These are phyloP conservation scores for Sebastes oblongus DNA, from an alignment of 2,797 vertebrate genomes.

Conservation along the genomic window DNA sequence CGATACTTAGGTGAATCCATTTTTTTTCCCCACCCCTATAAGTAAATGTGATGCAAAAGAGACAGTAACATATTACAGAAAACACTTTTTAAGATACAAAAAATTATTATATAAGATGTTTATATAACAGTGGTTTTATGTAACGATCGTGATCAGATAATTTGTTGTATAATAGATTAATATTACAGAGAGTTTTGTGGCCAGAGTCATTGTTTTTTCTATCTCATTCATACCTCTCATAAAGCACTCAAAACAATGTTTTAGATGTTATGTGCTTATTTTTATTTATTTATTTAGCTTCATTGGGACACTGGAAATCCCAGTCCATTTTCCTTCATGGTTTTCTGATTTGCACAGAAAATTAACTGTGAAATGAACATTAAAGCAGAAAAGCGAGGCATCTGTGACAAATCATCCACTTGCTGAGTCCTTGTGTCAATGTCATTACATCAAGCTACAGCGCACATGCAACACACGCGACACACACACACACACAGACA, in stretches of 20 bases:
- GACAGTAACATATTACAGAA: not conserved
- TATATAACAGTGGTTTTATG: not conserved
- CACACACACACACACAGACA: not conserved
- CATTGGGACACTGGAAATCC: not conserved
- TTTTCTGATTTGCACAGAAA: conserved; percentile 31
- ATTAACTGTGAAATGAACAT: conserved; percentile 46
- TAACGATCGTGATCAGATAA: not conserved
- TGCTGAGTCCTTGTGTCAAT: conserved; percentile 44
- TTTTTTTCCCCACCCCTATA: not conserved
- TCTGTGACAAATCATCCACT: conserved; percentile 38
- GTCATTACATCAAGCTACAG: conserved; percentile 13
- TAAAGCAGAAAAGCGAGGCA: conserved; percentile 4
- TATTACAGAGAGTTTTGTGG: not conserved
- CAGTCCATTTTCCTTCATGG: conserved; percentile 1
- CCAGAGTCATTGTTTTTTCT: not conserved
- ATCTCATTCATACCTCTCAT: not conserved
- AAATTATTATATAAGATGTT: not conserved
- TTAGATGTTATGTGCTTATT: not conserved
- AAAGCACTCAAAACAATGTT: not conserved
- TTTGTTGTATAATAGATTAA: not conserved
- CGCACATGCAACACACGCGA: not conserved
- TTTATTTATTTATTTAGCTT: not conserved
- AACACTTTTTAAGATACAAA: not conserved
- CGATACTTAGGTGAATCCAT: too few species aligned
- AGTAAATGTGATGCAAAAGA: not conserved